Conservation (phyloP, 2,888 invertebrate genomes). For the Synergus itoensis region DNA sequence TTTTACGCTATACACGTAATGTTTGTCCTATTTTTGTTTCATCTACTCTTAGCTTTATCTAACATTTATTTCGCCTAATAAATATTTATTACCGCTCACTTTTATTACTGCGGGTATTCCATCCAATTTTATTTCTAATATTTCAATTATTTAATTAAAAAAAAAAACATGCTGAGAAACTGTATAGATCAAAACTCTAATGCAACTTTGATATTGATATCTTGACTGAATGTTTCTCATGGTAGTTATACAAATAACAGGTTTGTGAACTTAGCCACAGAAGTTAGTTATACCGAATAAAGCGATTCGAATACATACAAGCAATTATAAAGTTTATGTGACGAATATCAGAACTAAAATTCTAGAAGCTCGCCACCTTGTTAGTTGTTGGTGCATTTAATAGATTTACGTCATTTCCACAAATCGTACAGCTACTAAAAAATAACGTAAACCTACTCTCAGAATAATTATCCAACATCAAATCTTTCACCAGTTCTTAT, state of each 20-base stretch:
- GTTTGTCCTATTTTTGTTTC: background rate
- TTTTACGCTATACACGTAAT: background rate
- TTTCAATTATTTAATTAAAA: background rate
- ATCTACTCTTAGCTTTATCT: background rate
- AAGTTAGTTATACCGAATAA: background rate
- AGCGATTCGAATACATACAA: background rate
- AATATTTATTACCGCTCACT: no score
- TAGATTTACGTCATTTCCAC: background rate
- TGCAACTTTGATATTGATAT: background rate
- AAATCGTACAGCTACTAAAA: no score
- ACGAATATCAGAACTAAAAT: background rate
- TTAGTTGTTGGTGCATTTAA: background rate
- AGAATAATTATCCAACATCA: no score
- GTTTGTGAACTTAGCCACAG: background rate
- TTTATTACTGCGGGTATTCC: no score
- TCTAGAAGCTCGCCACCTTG: background rate
- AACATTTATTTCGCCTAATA: background rate
- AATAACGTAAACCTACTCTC: no score
- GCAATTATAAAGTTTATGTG: conserved; percentile 2
- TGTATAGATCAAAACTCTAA: background rate
- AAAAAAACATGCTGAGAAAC: background rate
- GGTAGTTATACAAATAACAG: background rate
- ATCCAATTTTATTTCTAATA: no score
- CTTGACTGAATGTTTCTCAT: background rate
- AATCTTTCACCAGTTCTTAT: no score